phyloP scores from a whole-genome alignment of 35 echinoderm and acorn worm species.

The Acanthaster planci region DNA sequence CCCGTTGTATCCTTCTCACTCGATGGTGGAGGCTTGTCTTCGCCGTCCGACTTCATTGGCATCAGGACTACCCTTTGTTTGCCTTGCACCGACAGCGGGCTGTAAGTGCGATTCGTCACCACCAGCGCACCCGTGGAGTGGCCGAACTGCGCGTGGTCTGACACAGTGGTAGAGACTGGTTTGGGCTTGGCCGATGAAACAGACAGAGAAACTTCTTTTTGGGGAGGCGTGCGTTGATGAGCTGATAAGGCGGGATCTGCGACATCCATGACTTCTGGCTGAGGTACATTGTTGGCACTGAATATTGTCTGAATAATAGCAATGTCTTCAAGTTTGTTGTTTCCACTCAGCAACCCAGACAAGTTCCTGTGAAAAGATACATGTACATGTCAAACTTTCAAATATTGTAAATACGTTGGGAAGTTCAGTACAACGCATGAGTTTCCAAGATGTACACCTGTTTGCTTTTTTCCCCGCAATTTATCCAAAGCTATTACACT shows the following conservation, averaged over 20 bases:
- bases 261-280: neutral
- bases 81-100: neutral
- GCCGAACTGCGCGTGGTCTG: neutral
- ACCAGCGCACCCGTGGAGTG: neutral
- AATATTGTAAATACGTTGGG: no score
- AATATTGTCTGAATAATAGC: slow-evolving; percentile 15
- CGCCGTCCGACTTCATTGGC: neutral
- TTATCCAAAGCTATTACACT: no score
- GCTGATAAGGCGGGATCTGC: neutral
- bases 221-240: neutral
- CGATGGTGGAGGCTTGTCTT: neutral
- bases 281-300: neutral
- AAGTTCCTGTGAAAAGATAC: neutral
- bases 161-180: neutral
- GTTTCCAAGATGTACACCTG: no score
- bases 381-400: no score
- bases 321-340: neutral
- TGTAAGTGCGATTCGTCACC: neutral
- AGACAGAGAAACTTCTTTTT: neutral
- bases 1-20: neutral
- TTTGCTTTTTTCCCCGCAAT: no score
- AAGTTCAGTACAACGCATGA: no score
- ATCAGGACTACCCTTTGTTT: neutral
- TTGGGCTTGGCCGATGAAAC: neutral
- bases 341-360: neutral